Conservation (phyloP, 2,797 vertebrate genomes). For the Chelidonichthys spinosus region DNA sequence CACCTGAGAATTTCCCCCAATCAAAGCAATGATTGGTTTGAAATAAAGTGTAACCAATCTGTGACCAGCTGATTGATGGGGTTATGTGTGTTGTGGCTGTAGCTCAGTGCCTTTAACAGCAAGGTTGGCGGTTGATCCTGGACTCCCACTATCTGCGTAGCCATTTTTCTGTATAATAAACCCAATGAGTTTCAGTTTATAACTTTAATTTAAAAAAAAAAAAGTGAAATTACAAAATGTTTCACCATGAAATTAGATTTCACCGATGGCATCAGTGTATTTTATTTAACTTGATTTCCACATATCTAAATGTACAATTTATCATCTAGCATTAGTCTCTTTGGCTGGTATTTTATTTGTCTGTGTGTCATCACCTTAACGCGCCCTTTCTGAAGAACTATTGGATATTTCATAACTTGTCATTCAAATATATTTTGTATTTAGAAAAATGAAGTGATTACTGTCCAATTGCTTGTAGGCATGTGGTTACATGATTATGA, state of each 20-base stretch:
- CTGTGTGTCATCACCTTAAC: not conserved
- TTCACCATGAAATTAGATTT: conserved; percentile 9
- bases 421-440: conserved; percentile 7
- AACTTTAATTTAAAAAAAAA: conserved; percentile 1
- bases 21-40: not conserved
- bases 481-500: not conserved
- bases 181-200: not conserved
- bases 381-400: not conserved
- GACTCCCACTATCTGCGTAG: too few species aligned
- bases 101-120: not conserved
- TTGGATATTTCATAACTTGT: not conserved
- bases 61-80: not conserved
- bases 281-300: conserved; percentile 26
- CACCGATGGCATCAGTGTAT: conserved; percentile 4
- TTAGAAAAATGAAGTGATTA: not conserved
- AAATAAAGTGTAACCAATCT: not conserved
- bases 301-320: conserved; percentile 14
- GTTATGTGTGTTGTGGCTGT: not conserved
- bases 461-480: not conserved
- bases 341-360: not conserved
- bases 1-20: not conserved
- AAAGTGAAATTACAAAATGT: conserved; percentile 2
- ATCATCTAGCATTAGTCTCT: not conserved
- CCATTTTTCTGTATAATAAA: not conserved
- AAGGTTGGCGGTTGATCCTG: too few species aligned